A percentile compares a stretch with the other conserved stretches of the same genome.
Conservation (phyloP, 2,113 vertebrate genomes). For the Lichenostomus cassidix region DNA sequence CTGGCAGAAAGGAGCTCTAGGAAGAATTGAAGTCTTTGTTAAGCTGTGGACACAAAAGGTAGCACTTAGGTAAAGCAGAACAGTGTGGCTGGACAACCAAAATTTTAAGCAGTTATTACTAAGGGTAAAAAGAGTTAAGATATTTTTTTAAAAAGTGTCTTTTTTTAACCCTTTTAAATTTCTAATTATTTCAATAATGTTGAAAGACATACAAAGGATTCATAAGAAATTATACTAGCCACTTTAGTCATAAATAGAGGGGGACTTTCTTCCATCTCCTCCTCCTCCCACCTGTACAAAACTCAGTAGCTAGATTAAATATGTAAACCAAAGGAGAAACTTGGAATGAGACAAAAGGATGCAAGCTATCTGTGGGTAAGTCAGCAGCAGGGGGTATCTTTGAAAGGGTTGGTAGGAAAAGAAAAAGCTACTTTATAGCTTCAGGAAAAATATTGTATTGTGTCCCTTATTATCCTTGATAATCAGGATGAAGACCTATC, state of each 20-base stretch:
- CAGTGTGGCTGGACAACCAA: not conserved
- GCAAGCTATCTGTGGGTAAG: not conserved
- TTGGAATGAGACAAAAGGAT: not conserved
- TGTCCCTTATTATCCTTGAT: not conserved
- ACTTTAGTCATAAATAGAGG: not conserved
- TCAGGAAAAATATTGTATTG: not conserved
- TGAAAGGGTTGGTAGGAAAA: not conserved
- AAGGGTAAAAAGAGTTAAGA: not conserved
- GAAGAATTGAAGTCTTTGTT: not conserved
- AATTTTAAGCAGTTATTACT: not conserved
- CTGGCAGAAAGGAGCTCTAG: not conserved
- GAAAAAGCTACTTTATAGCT: not conserved
- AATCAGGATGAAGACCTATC: not conserved
- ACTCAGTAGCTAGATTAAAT: not conserved
- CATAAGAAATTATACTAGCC: not conserved
- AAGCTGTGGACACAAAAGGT: not conserved
- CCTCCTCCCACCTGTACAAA: not conserved
- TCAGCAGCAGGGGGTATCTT: not conserved
- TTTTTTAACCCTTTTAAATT: not conserved
- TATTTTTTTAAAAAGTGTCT: not conserved
- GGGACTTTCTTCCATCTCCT: not conserved
- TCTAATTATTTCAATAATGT: not conserved
- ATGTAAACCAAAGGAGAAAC: not conserved
- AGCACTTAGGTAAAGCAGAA: not conserved
- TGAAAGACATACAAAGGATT: not conserved